Base-by-base conservation (phyloP, 2,888 invertebrate genomes). In the Alcis repandata region DNA sequence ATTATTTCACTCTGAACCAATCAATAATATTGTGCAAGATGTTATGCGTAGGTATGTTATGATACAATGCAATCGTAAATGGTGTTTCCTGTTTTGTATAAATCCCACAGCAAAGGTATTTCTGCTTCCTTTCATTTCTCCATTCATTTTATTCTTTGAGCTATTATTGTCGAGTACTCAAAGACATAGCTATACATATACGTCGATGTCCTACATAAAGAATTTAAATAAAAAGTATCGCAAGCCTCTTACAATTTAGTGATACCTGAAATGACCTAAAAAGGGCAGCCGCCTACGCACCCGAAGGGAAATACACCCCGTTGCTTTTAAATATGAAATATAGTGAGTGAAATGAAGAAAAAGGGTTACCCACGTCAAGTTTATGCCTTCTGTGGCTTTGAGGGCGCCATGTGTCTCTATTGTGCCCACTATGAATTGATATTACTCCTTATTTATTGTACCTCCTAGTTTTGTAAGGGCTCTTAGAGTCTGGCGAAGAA, bases 291-390 rank as follows among this genome's bases (percentile, higher is more conserved):
- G 60, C 66, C 67, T 66, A 56, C 72, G 72, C 68, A 70, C 70
- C 78, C 79, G 71, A 79, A 85, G 82, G 81, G 80, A 85, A 89
- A 85, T 86, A 89, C 89, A 89, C 83, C 63, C 86, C 88, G 90
- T 88, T 86, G 86, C 88, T 88, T 90, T 90, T 90, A 91, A 91
- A 90, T 88, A 87, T 90, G 90, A 92, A 88, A 90, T 89, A 88
- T 87, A 85, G 87, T 78, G 60, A 60, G 58, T 38, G 78, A 82
- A 86, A 90, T 88, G 89, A 90, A 89, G 89, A 89, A 87, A 87
- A 90, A 90, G 89, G 90, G 89, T 87, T 82, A 87, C 87, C 86
- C 86, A 79, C 86, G 90, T 91, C 91, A 91, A 76, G 81, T 78
- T 79, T 78, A 80, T 79, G 80, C 76, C 71, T 71, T 73, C 72